Conservation (phyloP, 2,113 vertebrate species). For the Cairina moschata region DNA sequence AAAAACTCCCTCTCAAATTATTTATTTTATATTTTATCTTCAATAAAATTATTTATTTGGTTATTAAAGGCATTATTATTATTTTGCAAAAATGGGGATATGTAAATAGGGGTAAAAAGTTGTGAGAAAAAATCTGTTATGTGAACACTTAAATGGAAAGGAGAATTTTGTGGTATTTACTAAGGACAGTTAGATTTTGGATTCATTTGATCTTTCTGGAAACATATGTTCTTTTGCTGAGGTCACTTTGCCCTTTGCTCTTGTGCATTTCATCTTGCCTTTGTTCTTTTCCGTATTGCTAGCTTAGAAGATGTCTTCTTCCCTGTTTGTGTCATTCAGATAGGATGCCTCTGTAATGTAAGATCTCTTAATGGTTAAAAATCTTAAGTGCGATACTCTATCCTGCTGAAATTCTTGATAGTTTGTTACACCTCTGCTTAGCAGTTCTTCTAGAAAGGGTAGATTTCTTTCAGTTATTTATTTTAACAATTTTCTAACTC, state of each 20-base stretch:
- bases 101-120: not conserved
- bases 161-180: not conserved
- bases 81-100: not conserved
- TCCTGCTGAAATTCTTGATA: not conserved
- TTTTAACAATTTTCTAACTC: not conserved
- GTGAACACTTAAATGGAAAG: not conserved
- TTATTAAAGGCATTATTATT: not conserved
- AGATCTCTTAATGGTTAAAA: not conserved
- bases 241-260: constrained; percentile 39
- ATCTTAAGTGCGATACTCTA: accelerated
- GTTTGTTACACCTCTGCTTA: not conserved
- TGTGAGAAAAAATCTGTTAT: not conserved
- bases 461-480: not conserved
- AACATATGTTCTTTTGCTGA: constrained; percentile 5
- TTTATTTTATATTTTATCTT: not conserved
- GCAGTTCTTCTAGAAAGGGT: not conserved
- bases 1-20: not conserved
- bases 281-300: constrained; percentile 14
- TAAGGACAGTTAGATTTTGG: not conserved
- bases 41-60: not conserved
- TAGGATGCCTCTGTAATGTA: not conserved
- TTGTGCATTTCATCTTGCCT: not conserved
- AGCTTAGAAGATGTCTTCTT: not conserved
- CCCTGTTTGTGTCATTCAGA: not conserved
- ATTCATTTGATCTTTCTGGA: constrained; percentile 25